These are phyloP conservation scores for Nasonovia ribisnigri DNA, from an alignment of 2,888 invertebrate genomes.

Conservation along the genomic window DNA sequence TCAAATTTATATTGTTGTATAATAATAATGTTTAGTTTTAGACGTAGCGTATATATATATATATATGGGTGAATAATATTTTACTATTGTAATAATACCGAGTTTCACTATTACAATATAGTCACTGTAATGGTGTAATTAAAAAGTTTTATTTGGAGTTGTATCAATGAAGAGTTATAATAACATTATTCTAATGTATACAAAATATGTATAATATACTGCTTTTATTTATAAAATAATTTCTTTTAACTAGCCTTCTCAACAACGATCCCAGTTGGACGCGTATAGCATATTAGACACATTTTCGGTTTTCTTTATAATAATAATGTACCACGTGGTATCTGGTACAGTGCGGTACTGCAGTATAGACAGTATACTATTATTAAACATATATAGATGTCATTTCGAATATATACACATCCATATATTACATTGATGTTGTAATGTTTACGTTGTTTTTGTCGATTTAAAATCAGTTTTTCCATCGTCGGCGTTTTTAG, in stretches of 20 bases:
- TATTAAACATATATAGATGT: neutral
- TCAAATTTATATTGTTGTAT: neutral
- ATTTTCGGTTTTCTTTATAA: slow-evolving; percentile 19
- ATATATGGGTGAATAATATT: neutral
- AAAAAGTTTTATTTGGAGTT: neutral
- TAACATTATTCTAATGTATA: neutral
- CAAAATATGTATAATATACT: neutral
- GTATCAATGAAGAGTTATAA: neutral
- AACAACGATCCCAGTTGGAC: neutral
- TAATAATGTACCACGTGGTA: neutral
- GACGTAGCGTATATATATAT: neutral
- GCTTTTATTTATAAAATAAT: neutral
- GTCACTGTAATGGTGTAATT: neutral
- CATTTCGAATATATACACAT: neutral
- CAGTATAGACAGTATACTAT: neutral
- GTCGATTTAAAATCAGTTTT: slow-evolving; percentile 10
- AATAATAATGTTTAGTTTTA: neutral
- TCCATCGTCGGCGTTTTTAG: slow-evolving; percentile 18
- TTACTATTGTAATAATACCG: neutral
- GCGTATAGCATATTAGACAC: neutral
- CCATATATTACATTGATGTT: neutral
- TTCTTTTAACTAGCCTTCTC: neutral
- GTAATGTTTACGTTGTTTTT: neutral
- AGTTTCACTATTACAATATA: neutral
- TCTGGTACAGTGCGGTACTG: neutral